Conservation (phyloP, 2,113 vertebrate genomes). For the Odontesthes bonariensis region DNA sequence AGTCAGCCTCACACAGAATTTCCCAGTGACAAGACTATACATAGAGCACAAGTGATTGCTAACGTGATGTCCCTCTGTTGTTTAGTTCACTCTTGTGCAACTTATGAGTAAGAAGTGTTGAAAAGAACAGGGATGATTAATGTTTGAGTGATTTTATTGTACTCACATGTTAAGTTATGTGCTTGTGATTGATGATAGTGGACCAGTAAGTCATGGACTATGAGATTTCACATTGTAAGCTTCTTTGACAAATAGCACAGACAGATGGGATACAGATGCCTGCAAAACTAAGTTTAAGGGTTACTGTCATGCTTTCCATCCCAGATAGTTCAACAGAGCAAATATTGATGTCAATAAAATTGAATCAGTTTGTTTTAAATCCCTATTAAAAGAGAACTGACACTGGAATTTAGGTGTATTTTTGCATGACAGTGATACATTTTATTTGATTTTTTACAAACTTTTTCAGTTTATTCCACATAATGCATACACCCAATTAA, state of each 20-base stretch:
- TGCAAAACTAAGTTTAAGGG: slow-evolving; percentile 25
- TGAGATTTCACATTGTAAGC: slow-evolving; percentile 30
- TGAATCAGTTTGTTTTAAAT: slow-evolving; percentile 64
- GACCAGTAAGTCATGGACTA: slow-evolving; percentile 43
- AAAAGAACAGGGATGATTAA: slow-evolving; percentile 48
- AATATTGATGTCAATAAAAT: slow-evolving; percentile 74
- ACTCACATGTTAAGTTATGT: slow-evolving; percentile 62
- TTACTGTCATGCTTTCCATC: slow-evolving; percentile 39
- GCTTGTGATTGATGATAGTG: slow-evolving; percentile 65
- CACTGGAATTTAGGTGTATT: slow-evolving; percentile 56
- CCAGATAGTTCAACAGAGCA: slow-evolving; percentile 50
- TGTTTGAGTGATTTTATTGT: slow-evolving; percentile 72
- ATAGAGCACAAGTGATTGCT: slow-evolving; percentile 72
- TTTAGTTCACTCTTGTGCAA: slow-evolving; percentile 61
- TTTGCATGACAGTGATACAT: slow-evolving; percentile 40
- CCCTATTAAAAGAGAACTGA: slow-evolving; percentile 63
- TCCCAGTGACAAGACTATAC: slow-evolving; percentile 29
- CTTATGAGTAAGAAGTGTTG: slow-evolving; percentile 44
- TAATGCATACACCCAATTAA: slow-evolving; percentile 13
- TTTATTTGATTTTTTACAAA: slow-evolving; percentile 3
- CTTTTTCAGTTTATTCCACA: slow-evolving; percentile 9
- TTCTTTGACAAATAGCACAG: slow-evolving; percentile 16
- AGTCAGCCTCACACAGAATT: slow-evolving; percentile 32
- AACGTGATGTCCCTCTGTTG: slow-evolving; percentile 67
- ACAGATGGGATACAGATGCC: slow-evolving; percentile 37